Evolutionary conservation across 2,888 invertebrate species (phyloP).

Genomic region (Phoronis australis): DNA sequence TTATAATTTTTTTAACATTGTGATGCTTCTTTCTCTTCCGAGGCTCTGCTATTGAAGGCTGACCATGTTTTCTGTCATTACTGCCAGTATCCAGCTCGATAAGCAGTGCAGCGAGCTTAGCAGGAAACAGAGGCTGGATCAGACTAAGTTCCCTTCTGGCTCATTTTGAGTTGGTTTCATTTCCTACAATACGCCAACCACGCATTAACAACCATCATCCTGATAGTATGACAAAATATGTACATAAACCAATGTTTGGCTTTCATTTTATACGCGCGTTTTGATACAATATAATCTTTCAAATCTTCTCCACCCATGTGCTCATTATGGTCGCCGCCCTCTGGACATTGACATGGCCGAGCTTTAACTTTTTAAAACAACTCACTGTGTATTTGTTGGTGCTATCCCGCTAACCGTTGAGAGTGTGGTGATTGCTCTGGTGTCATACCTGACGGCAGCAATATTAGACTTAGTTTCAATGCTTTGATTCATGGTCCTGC

Average conservation of each 20-base stretch:
- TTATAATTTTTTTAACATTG: no score
- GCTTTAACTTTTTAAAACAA: slow-evolving; percentile 4
- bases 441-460: slow-evolving; percentile 4
- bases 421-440: slow-evolving; percentile 1
- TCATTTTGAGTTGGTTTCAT: no score
- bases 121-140: no score
- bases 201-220: slow-evolving; percentile 4
- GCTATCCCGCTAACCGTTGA: not conserved
- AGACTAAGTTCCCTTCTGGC: no score
- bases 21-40: no score
- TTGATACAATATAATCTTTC: slow-evolving; percentile 1
- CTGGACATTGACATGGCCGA: not conserved
- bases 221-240: slow-evolving; percentile 7
- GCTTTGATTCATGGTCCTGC: not conserved
- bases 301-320: slow-evolving; percentile 6
- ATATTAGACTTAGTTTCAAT: not conserved
- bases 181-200: no score
- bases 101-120: no score
- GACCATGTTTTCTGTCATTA: no score
- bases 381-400: slow-evolving; percentile 2
- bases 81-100: no score
- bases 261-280: not conserved
- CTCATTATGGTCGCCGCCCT: slow-evolving; percentile 10
- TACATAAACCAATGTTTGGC: slow-evolving; percentile 7
- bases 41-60: no score